Evolutionary conservation across 2,888 invertebrate species (phyloP), one percentile per base, ranked within the genome.

Genomic region (Psylliodes chrysocephalus): DNA sequence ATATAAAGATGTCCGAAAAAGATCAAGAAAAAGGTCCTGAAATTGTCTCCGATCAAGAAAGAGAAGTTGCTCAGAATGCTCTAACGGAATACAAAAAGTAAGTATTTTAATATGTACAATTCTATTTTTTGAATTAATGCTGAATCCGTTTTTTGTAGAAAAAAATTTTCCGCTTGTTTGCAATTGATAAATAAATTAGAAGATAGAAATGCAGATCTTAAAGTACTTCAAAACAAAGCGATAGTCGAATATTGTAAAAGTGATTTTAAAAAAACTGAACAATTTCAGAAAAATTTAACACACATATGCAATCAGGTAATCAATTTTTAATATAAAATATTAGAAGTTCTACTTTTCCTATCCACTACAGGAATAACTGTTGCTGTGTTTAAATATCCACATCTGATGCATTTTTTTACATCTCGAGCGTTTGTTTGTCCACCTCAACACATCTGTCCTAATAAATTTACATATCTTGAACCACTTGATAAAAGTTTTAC

Each of bases 161-260:
- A 88, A 68, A 89, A 90, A 67, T 92, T 88, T 75, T 75, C 82
- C 12, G 81, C 84, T 7, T 89, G 91, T 56, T 78, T 90, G 8
- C 85, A 86, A 70, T 83, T 86, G 70, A 83, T 94, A 70, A 87
- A 85, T 66, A 90, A 91, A 78, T 79, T 94, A 66, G 89, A 90
- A 77, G 81, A 80, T 2, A 84, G 90, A 52, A 86, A 86, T 0
- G 86, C 86, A 64, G 92, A 92, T 81, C 87, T 90, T 66, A 90
- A 93, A 78, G 88, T 94, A 1, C 85, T 88, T 44, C 94, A 94
- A 76, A 96, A 97, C 78, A 92, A 91, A 82, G 90, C 91, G 19
- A 89, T 96, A 0, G 90, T 89, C 0, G 93, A 94, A 77, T 95
- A 92, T 81, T 93, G 90, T 80, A 88, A 88, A 67, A 87, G 86